Conservation (phyloP, 2,113 vertebrate species). For the Balaenoptera acutorostrata region DNA sequence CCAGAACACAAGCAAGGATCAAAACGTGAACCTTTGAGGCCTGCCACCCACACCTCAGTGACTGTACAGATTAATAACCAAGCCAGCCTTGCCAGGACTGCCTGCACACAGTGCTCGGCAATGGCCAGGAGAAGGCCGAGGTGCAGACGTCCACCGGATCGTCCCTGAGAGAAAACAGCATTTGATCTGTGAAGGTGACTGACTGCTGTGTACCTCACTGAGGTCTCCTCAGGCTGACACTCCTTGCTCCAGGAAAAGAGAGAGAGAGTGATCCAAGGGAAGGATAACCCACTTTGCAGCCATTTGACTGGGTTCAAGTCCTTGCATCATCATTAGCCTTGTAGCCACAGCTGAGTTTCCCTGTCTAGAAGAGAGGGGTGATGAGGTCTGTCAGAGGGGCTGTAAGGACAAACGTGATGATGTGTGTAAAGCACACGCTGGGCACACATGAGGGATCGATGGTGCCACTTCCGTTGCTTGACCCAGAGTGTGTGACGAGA, state of each 20-base stretch:
- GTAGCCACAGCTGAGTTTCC: not conserved
- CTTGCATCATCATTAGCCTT: not conserved
- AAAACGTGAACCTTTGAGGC: not conserved
- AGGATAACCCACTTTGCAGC: not conserved
- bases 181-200: not conserved
- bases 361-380: not conserved
- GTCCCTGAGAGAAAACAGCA: not conserved
- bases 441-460: accelerated
- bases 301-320: not conserved
- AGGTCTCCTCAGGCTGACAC: not conserved
- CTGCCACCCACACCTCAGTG: not conserved
- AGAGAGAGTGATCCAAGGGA: not conserved
- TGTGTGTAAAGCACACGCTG: accelerated
- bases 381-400: not conserved
- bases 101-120: no score
- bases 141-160: not conserved
- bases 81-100: not conserved
- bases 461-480: not conserved
- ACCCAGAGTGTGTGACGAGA: accelerated
- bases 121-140: not conserved
- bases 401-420: accelerated
- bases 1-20: not conserved
- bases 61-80: not conserved
- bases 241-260: not conserved
- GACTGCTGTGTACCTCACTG: no score